phyloP scores from a whole-genome alignment of 2,888 invertebrate genomes.

The Agrilus mali region DNA sequence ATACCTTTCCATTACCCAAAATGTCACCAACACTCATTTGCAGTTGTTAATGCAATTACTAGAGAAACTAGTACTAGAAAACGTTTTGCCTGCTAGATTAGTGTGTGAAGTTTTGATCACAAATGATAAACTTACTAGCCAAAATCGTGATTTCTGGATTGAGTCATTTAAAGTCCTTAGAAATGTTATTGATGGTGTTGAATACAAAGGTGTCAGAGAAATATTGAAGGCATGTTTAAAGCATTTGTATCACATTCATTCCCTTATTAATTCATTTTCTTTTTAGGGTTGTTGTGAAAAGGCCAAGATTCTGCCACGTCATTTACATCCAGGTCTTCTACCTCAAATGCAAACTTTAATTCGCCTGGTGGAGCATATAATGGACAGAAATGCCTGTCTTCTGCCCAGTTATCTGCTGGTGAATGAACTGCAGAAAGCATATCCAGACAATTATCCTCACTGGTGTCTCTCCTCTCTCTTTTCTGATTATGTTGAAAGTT shows the following conservation, averaged over 20 bases:
- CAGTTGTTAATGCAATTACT: conserved; percentile 63
- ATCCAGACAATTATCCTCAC: conserved; percentile 78
- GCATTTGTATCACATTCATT: not conserved
- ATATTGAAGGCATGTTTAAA: conserved; percentile 63
- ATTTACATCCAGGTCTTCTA: conserved; percentile 65
- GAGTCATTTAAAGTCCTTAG: conserved; percentile 75
- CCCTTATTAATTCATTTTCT: not conserved
- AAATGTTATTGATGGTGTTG: conserved; percentile 78
- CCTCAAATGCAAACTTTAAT: conserved; percentile 72
- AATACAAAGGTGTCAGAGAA: conserved; percentile 90
- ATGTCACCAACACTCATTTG: conserved; percentile 59
- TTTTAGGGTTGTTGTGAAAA: conserved; percentile 74
- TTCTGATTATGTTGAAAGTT: conserved; percentile 83
- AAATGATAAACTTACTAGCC: conserved; percentile 70
- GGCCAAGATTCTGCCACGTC: conserved; percentile 66
- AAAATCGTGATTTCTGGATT: conserved; percentile 80
- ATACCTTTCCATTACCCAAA: conserved; percentile 60
- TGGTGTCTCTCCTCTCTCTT: conserved; percentile 84
- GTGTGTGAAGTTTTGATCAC: conserved; percentile 78
- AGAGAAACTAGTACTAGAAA: conserved; percentile 60
- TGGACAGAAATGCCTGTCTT: conserved; percentile 83
- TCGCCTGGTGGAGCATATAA: conserved; percentile 75
- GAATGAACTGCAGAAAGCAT: conserved; percentile 86
- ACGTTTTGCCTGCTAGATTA: conserved; percentile 63
- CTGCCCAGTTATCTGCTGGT: conserved; percentile 91